phyloP scores from a whole-genome alignment of 2,888 invertebrate species.

The Drosophila birchii region DNA sequence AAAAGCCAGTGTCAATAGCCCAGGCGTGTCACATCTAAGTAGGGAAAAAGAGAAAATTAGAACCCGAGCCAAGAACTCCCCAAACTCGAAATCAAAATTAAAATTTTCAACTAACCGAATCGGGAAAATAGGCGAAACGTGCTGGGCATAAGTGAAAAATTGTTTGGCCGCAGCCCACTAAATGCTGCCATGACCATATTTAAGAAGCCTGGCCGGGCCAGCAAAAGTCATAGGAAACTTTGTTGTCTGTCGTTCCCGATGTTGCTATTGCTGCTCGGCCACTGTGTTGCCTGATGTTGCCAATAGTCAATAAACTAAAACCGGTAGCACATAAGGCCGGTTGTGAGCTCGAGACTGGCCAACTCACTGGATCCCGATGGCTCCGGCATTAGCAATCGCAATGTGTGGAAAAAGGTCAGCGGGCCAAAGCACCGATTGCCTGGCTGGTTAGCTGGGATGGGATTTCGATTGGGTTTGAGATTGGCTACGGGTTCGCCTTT shows the following conservation, averaged over 20 bases:
- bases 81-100: slow-evolving; percentile 33
- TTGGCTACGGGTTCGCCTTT: slow-evolving; percentile 19
- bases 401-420: slow-evolving; percentile 63
- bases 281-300: slow-evolving; percentile 41
- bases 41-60: slow-evolving; percentile 65
- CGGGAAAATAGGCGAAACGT: slow-evolving; percentile 76
- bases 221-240: slow-evolving; percentile 60
- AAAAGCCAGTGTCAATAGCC: background rate
- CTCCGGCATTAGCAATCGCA: slow-evolving; percentile 50
- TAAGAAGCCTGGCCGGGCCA: slow-evolving; percentile 43
- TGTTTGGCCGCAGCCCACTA: slow-evolving; percentile 65
- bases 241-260: slow-evolving; percentile 43
- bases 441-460: slow-evolving; percentile 17
- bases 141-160: slow-evolving; percentile 77
- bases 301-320: slow-evolving; percentile 73
- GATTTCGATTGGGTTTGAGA: slow-evolving; percentile 26
- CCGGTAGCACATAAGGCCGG: slow-evolving; percentile 75
- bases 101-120: slow-evolving; percentile 65
- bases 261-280: slow-evolving; percentile 28
- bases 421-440: slow-evolving; percentile 48
- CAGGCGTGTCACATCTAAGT: slow-evolving; percentile 17
- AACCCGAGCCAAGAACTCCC: slow-evolving; percentile 17
- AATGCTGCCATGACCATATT: slow-evolving; percentile 69
- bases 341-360: slow-evolving; percentile 49
- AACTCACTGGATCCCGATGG: slow-evolving; percentile 41